A percentile compares a stretch with the other conserved stretches of the same genome.
Conservation (phyloP, 2,888 invertebrate genomes). For the Apoda limacodes region DNA sequence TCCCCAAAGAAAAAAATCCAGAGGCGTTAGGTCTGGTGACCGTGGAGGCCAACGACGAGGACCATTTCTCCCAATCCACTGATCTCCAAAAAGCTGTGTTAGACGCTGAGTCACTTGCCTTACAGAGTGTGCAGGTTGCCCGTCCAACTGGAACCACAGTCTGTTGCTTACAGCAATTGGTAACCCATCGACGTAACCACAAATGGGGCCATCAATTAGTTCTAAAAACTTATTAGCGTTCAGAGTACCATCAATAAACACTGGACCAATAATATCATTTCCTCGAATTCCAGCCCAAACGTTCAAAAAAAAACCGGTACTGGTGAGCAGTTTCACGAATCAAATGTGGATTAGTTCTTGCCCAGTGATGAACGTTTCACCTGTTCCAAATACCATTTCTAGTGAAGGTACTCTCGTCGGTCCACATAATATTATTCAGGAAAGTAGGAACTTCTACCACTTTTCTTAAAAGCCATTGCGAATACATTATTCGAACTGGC, state of each 20-base stretch:
- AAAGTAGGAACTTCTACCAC: conserved; percentile 3
- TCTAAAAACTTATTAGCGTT: conserved; percentile 7
- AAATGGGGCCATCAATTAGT: conserved; percentile 4
- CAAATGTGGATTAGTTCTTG: conserved; percentile 5
- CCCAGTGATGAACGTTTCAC: conserved; percentile 8
- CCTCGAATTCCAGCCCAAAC: conserved; percentile 9
- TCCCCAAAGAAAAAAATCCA: conserved; percentile 6
- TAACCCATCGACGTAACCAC: conserved; percentile 6
- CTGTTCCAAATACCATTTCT: conserved; percentile 14
- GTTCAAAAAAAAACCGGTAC: conserved; percentile 4
- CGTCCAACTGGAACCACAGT: conserved; percentile 10
- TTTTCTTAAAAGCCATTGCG: conserved; percentile 3
- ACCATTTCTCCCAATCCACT: conserved; percentile 8
- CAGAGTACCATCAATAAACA: conserved; percentile 14
- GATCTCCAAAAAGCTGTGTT: conserved; percentile 9
- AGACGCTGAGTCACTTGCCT: conserved; percentile 4
- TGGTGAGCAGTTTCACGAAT: conserved; percentile 6
- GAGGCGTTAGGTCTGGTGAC: conserved; percentile 7
- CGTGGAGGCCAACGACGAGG: conserved; percentile 7
- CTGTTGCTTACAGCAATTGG: conserved; percentile 1
- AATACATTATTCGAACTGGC: conserved; percentile 3
- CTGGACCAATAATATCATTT: conserved; percentile 6
- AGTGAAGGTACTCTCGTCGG: conserved; percentile 13
- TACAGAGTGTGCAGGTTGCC: conserved; percentile 11
- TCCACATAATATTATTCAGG: conserved; percentile 9